These are phyloP conservation scores for Chironomus tentans DNA, from an alignment of 2,888 invertebrate species.

Conservation along the genomic window DNA sequence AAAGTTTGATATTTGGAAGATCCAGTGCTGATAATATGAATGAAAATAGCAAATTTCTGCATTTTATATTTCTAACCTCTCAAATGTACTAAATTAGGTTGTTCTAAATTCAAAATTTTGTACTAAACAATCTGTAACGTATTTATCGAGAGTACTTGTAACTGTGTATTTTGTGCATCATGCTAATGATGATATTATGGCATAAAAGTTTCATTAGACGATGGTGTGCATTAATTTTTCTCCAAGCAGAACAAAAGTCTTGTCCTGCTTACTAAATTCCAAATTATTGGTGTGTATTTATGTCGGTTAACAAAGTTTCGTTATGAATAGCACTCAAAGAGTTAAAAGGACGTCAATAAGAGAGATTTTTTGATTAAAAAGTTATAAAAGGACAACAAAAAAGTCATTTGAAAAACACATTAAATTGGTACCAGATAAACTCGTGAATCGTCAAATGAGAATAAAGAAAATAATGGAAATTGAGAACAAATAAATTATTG, in stretches of 20 bases:
- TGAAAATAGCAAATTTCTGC: no score
- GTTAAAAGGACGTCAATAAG: neutral
- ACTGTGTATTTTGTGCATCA: neutral
- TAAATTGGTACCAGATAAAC: neutral
- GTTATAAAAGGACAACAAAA: neutral
- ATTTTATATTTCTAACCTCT: no score
- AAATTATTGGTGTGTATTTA: neutral
- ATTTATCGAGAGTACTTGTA: no score
- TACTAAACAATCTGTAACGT: no score
- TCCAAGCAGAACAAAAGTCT: no score
- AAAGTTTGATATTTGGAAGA: no score
- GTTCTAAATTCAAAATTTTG: no score
- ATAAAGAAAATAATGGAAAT: neutral
- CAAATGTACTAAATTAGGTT: no score
- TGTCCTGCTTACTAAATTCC: neutral
- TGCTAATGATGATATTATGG: neutral
- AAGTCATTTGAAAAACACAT: neutral
- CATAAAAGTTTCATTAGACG: neutral
- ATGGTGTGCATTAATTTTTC: neutral
- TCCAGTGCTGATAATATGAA: no score
- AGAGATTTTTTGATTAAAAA: neutral
- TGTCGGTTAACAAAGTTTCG: neutral
- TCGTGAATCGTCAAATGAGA: neutral
- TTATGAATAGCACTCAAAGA: neutral
- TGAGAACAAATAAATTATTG: constrained; percentile 33